phyloP scores from a whole-genome alignment of 2,113 vertebrate species.

The Platanista minor region DNA sequence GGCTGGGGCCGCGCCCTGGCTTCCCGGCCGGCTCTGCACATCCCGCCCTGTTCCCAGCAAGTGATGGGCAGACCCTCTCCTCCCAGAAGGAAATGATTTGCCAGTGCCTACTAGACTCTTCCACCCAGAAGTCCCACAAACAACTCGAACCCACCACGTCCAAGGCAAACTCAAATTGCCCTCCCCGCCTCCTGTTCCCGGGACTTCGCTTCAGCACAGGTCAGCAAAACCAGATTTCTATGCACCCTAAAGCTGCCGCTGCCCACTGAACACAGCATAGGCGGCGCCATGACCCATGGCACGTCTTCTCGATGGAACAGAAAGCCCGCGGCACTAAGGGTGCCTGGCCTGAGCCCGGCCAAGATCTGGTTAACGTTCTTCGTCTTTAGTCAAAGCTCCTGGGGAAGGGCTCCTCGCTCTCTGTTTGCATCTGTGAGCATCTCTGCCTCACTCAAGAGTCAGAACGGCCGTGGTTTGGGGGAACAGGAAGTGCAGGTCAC shows the following conservation, averaged over 20 bases:
- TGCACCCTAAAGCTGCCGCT: not conserved
- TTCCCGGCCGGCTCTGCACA: not conserved
- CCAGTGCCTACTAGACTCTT: not conserved
- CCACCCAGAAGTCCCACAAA: not conserved
- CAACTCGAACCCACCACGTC: not conserved
- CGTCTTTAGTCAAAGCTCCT: not conserved
- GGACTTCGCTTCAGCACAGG: too few species aligned
- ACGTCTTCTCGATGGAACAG: not conserved
- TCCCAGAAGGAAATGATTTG: not conserved
- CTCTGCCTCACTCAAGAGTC: not conserved
- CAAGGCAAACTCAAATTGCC: not conserved
- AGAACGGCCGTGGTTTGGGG: fast-evolving
- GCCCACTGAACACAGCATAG: not conserved
- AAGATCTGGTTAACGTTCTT: not conserved
- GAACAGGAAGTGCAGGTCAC: not conserved
- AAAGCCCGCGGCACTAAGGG: not conserved
- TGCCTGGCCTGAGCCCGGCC: not conserved
- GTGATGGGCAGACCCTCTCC: fast-evolving
- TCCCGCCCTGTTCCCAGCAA: not conserved
- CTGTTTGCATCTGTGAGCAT: fast-evolving
- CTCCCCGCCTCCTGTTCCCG: not conserved
- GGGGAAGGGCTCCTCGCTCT: fast-evolving
- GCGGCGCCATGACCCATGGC: too few species aligned
- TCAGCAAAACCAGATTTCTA: not conserved
- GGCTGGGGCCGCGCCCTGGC: not conserved